These are phyloP conservation scores for Malachius bipustulatus DNA, from an alignment of 2,888 invertebrate species.

Conservation along the genomic window DNA sequence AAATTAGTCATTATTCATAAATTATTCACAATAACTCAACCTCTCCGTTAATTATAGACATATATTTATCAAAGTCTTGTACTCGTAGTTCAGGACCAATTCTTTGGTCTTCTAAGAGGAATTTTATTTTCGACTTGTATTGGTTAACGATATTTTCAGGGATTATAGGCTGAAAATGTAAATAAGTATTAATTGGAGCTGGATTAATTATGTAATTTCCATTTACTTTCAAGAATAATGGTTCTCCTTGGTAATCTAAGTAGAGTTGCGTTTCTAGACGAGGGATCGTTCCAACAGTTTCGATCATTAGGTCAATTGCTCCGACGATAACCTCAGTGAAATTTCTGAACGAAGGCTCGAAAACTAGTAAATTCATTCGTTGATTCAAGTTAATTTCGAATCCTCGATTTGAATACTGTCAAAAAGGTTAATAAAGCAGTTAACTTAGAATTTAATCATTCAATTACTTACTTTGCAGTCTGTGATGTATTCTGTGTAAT, in stretches of 20 bases:
- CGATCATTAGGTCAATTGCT: conserved; percentile 62
- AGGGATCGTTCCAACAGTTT: conserved; percentile 59
- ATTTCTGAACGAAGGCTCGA: conserved; percentile 64
- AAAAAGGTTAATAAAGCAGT: conserved; percentile 16
- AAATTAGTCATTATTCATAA: conserved; percentile 12
- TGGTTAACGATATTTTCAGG: conserved; percentile 53
- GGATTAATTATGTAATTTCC: not conserved
- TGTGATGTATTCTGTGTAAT: conserved; percentile 64
- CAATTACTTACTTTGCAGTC: conserved; percentile 54
- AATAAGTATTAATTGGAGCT: not conserved
- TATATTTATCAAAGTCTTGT: conserved; percentile 71
- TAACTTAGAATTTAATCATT: not conserved
- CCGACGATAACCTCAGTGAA: conserved; percentile 58
- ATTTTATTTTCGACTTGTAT: conserved; percentile 49
- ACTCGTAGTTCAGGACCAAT: conserved; percentile 61
- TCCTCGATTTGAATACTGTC: conserved; percentile 55
- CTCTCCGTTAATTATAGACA: conserved; percentile 61
- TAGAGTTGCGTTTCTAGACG: conserved; percentile 70
- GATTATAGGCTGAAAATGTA: conserved; percentile 58
- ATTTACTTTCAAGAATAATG: conserved; percentile 28
- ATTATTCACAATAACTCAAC: too few relatives aligned
- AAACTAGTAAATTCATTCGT: conserved; percentile 49
- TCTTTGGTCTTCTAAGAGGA: conserved; percentile 56
- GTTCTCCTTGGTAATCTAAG: conserved; percentile 44
- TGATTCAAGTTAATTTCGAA: conserved; percentile 51